Evolutionary conservation across 2,797 vertebrate genomes (phyloP).

Genomic region (Pangasius macronema): DNA sequence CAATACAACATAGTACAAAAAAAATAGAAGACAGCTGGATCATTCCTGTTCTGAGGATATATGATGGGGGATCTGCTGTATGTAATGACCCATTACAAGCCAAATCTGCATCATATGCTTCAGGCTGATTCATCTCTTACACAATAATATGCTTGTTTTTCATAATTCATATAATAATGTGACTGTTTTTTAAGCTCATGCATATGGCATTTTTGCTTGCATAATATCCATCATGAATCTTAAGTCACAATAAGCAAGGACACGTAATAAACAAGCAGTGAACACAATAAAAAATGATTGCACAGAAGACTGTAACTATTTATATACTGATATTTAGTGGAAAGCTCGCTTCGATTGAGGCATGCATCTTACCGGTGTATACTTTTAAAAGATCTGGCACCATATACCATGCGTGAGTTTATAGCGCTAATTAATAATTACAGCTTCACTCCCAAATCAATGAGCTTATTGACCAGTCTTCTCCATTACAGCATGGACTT

Average conservation of each 20-base stretch:
- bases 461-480: background rate
- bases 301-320: background rate
- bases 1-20: background rate
- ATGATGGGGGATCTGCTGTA: background rate
- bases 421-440: background rate
- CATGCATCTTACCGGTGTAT: background rate
- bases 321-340: background rate
- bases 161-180: background rate
- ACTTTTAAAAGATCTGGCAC: background rate
- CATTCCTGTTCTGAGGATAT: background rate
- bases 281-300: background rate
- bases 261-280: background rate
- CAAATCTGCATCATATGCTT: background rate
- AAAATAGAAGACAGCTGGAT: background rate
- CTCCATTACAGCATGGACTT: background rate
- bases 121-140: background rate
- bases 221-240: background rate
- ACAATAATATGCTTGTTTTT: background rate
- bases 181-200: background rate
- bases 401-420: background rate
- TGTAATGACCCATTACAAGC: background rate
- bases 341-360: background rate
- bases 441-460: background rate
- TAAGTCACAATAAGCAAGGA: background rate
- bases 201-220: background rate